Conservation (phyloP, 2,888 invertebrate genomes). For the Tachina fera region DNA sequence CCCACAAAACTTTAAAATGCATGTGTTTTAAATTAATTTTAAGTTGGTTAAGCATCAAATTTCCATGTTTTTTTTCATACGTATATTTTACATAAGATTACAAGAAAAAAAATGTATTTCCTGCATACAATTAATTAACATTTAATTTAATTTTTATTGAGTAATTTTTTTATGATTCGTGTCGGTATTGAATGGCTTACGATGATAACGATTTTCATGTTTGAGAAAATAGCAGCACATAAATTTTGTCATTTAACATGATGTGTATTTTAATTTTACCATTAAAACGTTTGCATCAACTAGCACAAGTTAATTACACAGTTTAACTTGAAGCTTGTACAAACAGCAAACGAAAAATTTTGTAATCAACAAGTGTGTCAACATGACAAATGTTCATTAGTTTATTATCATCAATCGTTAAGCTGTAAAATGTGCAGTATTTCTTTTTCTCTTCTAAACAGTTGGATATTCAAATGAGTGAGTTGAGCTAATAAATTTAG, state of each 20-base stretch:
- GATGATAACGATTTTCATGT: not conserved
- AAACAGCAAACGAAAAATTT: conserved; percentile 3
- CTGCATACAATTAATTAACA: conserved; percentile 3
- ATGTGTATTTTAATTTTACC: not conserved
- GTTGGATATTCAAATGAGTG: not conserved
- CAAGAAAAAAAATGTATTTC: not conserved
- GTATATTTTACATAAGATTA: conserved; percentile 34
- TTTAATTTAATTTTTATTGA: not conserved
- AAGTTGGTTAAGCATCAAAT: too few relatives aligned
- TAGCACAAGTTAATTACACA: conserved; percentile 1
- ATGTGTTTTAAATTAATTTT: too few relatives aligned
- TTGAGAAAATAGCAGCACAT: not conserved
- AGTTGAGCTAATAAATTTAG: too few relatives aligned
- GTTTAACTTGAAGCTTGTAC: not conserved
- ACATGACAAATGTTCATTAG: conserved; percentile 59
- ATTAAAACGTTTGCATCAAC: not conserved
- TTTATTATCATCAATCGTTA: conserved; percentile 52
- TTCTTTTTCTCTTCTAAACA: not conserved
- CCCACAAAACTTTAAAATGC: too few relatives aligned
- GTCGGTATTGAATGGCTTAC: not conserved
- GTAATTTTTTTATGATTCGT: not conserved
- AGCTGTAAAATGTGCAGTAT: not conserved
- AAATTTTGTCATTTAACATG: not conserved
- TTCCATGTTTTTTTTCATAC: not conserved
- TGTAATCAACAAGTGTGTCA: conserved; percentile 56